Evolutionary conservation across 92 coral and sea anemone species (phyloP), one percentile per base, ranked within the genome.

Genomic region (Porites cylindrica): DNA sequence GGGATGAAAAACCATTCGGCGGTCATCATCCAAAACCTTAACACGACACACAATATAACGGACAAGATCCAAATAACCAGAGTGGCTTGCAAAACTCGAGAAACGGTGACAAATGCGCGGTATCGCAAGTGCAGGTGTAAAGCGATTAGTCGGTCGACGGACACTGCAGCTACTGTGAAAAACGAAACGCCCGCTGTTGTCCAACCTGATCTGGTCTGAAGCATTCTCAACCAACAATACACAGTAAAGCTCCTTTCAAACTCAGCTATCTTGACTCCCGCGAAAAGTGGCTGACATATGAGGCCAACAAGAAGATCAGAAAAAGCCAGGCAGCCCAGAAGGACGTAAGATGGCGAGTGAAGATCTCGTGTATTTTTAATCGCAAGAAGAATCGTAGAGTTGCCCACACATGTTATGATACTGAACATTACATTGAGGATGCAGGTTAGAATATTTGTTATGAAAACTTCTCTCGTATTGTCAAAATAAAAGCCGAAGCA

Each of bases 81-180:
- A 26, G 58, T 72, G 26, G 71, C 19, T 52, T 51, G 23, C 9
- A 65, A 23, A 10, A 86, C 90, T 0, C 85, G 20, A 16, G 16
- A 50, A 53, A 67, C 70, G 8, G 90, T 86, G 16, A 86, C 85
- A 8, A 86, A 21, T 18, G 86, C 21, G 73, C 12, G 29, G 79
- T 86, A 86, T 38, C 90, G 72, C 6, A 86, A 51, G 56, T 86
- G 90, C 4, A 86, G 69, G 21, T 26, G 75, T 14, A 86, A 64
- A 17, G 90, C 90, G 21, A 86, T 85, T 3, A 66, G 82, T n/a
- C 85, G 85, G n/a, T 86, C 85, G 4, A 79, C 54, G 21, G 63
- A 68, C 58, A 86, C 60, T 17, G 77, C 60, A 59, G 77, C 79
- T 58, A 86, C 32, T 3, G 85, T 86, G 13, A 78, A n/a, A 14